These are phyloP conservation scores for Masticophis lateralis DNA, from an alignment of 2,797 vertebrate genomes.

Conservation along the genomic window DNA sequence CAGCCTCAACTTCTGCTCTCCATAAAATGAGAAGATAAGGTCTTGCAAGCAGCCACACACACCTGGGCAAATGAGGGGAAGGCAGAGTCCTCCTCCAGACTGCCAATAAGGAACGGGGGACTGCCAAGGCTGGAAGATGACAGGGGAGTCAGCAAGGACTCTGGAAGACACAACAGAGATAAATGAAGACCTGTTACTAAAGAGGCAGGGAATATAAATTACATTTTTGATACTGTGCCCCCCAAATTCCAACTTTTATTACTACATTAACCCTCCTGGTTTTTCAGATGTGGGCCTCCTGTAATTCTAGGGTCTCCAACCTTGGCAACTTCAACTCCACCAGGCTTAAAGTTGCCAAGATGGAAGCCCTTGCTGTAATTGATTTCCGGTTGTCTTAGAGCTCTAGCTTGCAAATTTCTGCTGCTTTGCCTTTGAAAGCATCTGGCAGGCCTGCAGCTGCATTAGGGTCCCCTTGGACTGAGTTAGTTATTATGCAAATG, in stretches of 20 bases:
- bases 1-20: background rate
- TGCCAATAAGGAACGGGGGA: constrained; percentile 73
- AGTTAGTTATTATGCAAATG: background rate
- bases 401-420: background rate
- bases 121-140: constrained; percentile 73
- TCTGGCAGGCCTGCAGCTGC: background rate
- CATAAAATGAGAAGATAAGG: background rate
- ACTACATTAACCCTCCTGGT: background rate
- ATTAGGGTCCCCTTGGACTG: background rate
- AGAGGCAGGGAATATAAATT: background rate
- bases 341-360: no score
- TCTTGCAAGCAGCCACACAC: constrained; percentile 3
- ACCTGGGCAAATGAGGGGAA: constrained; percentile 98
- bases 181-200: background rate
- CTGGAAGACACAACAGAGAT: constrained; percentile 67
- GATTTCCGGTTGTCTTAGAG: background rate
- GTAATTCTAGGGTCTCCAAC: no score
- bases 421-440: background rate
- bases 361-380: background rate
- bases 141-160: constrained; percentile 75
- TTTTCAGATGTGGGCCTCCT: background rate
- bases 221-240: background rate
- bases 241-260: no score
- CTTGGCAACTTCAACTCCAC: no score
- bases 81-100: constrained; percentile 87